Base-by-base conservation (phyloP, 2,888 invertebrate genomes). In the Pachycephus smyrnensis region DNA sequence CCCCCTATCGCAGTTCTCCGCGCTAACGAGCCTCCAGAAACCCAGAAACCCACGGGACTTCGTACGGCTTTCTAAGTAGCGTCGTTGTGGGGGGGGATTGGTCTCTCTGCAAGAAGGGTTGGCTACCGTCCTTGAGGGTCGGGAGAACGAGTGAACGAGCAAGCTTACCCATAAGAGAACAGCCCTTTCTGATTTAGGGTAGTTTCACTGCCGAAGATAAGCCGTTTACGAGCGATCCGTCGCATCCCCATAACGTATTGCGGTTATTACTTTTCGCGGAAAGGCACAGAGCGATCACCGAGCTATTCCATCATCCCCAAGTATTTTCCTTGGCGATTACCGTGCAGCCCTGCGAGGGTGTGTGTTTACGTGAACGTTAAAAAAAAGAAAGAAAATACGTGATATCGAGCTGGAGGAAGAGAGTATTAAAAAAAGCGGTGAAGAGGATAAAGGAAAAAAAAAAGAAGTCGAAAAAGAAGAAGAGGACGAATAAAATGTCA, bases 101-200 rank as follows among this genome's bases (percentile, higher is more conserved):
- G 36, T 35, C 12, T 73, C 33, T 35, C 0, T 15, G 71, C 11
- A 81, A 83, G 79, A 81, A 75, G 82, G 81, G 81, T 75, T 80
- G 77, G 32, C 75, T 55, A 76, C 75, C 23, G 23, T 55, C 23
- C 55, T 55, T 55, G 23, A 23, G 55, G 55, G 55, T 55, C 23
- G 75, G 71, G 69, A 33, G 77, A 75, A 69, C 75, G 75, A 69
- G 36, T 69, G 40, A 40, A 73, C 76, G 40, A 23, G 32, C 30
- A 73, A 23, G 73, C 33, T 32, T 30, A 73, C 3, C 15, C 23
- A 12, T n/a, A 12, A 23, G 32, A 37, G 32, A 32, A 37, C 36
- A 36, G 55, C 80, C 69, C 76, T 68, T 73, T 73, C 75, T 77
- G 84, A 84, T 80, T 84, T 82, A 83, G 81, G 79, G 81, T 75